Evolutionary conservation across 2,113 vertebrate genomes (phyloP), one percentile per base, ranked within the genome.

Genomic region (Agelaius tricolor): DNA sequence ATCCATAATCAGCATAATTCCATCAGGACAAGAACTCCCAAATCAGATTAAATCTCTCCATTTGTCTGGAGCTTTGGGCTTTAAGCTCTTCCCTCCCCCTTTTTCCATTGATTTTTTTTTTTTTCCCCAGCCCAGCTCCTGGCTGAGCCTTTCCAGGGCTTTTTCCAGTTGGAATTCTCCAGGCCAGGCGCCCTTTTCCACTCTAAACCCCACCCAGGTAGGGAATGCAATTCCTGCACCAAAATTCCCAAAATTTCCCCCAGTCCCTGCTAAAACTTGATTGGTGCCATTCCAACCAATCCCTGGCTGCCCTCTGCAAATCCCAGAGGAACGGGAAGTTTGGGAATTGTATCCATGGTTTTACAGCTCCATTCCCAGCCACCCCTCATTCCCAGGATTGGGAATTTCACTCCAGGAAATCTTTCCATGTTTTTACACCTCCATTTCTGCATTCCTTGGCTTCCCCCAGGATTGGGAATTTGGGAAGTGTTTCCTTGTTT

Each of bases 21-120:
- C 68, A 84, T 55, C 35, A 62, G 0, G 79, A 85, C 92, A 67
- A 58, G 4, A 68, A 66, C 37, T 91, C 95, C 91, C 94, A 95
- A 84, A 96, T 90, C 93, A 62, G 94, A 93, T 96, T 96, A 93
- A 69, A 51, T 15, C 88, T 88, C 92, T 58, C 67, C 65, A 15
- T 94, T 93, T 30, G 59, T 71, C 90, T 43, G 76, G 26, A 77
- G 72, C 79, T 96, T 80, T 55, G 66, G 11, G 2, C 51, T 84
- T 14, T 62, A 13, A 59, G 76, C 85, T 92, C 90, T 74, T 67
- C 94, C 77, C 78, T 83, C 74, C 31, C 39, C 66, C 39, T 46
- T 61, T 61, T 4, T 7, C 51, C 86, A 84, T 27, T 2, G 37
- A 79, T 77, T 95, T 57, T 15, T 43, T 37, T 73, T 2, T 37